Percentiles rank a stretch among this genome's conserved stretches.
Conservation (phyloP, 2,113 vertebrate genomes). For the Acrocephalus arundinaceus region DNA sequence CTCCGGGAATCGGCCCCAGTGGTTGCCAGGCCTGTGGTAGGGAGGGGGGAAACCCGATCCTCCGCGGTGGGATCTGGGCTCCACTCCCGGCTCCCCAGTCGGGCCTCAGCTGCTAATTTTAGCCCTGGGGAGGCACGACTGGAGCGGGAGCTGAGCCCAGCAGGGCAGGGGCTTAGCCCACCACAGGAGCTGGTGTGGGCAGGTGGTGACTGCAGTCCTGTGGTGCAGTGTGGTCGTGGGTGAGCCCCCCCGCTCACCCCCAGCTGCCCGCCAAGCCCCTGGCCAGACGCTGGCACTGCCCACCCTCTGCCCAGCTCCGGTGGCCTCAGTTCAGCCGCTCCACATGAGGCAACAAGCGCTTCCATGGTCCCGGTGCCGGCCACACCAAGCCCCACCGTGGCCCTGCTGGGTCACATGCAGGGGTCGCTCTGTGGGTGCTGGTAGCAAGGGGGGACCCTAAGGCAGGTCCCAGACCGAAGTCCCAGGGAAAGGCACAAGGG, state of each 20-base stretch:
- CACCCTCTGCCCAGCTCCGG: background rate
- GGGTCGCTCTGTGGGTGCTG: background rate
- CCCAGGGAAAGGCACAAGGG: accelerated
- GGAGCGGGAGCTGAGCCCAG: background rate
- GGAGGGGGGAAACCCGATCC: constrained; percentile 46
- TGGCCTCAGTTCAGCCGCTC: background rate
- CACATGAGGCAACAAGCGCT: background rate
- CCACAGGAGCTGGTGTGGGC: background rate
- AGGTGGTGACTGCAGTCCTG: background rate
- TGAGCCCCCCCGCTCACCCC: accelerated
- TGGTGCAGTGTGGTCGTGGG: background rate
- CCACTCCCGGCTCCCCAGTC: background rate
- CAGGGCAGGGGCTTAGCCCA: background rate
- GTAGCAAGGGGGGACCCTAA: background rate
- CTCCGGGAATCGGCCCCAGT: constrained; percentile 47
- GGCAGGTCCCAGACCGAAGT: background rate
- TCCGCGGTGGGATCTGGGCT: background rate
- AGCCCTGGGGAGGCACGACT: background rate
- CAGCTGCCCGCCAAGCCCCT: background rate
- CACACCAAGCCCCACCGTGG: background rate
- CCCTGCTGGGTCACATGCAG: background rate
- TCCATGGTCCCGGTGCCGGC: accelerated
- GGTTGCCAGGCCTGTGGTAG: constrained; percentile 40
- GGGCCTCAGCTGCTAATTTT: constrained; percentile 19
- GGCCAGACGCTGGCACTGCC: background rate